These are phyloP conservation scores for Myotis myotis DNA, from an alignment of 2,797 vertebrate genomes.

Conservation along the genomic window DNA sequence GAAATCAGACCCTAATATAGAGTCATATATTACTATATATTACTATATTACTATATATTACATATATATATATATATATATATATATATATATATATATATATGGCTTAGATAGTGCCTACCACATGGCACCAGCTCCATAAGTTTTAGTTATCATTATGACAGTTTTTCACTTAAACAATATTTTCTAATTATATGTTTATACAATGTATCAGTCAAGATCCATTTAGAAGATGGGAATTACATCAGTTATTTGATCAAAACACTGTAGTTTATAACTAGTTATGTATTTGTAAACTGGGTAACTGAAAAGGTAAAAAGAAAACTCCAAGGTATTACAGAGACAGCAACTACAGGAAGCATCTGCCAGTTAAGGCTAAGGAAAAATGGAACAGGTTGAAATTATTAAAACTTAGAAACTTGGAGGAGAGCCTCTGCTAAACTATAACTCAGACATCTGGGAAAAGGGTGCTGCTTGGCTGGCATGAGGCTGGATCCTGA, in stretches of 20 bases:
- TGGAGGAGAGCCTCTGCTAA: background rate
- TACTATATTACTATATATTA: no score
- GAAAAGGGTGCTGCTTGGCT: background rate
- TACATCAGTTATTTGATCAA: background rate
- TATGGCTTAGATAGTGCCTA: background rate
- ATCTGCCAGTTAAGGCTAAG: background rate
- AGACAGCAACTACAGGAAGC: background rate
- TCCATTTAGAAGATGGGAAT: background rate
- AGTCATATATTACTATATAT: background rate
- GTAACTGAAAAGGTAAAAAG: background rate
- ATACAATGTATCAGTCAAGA: background rate
- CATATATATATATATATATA: no score
- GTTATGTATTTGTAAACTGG: background rate
- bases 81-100: no score
- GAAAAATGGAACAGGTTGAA: background rate
- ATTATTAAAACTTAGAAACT: background rate
- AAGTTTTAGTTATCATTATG: background rate
- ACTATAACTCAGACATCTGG: background rate
- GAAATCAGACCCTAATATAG: background rate
- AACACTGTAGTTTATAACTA: background rate
- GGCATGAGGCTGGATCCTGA: background rate
- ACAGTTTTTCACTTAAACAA: background rate
- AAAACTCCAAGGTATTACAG: background rate
- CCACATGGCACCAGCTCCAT: background rate
- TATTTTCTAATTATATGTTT: constrained; percentile 4